phyloP scores from a whole-genome alignment of 2,797 vertebrate species.

The Hypotaenidia philippensis region DNA sequence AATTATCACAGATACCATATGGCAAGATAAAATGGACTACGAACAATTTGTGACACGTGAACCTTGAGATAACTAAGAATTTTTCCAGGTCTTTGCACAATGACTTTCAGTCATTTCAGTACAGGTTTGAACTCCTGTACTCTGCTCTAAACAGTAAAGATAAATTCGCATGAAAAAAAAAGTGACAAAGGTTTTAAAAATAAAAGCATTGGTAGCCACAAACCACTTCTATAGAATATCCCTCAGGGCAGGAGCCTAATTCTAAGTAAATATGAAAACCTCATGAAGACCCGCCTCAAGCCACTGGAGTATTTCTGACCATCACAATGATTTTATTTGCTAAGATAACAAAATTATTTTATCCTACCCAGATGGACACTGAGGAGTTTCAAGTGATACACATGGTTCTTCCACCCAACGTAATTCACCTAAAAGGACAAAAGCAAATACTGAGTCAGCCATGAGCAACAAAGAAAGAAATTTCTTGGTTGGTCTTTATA shows the following conservation, averaged over 20 bases:
- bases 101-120: background rate
- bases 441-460: background rate
- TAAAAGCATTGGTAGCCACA: background rate
- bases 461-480: background rate
- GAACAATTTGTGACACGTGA: background rate
- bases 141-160: background rate
- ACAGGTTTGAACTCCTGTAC: background rate
- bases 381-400: slow-evolving; percentile 15
- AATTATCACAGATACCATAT: background rate
- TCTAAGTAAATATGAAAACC: background rate
- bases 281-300: background rate
- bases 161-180: background rate
- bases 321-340: background rate
- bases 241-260: background rate
- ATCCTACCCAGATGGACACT: slow-evolving; percentile 82
- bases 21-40: slow-evolving; percentile 2
- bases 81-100: background rate
- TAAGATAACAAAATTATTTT: background rate
- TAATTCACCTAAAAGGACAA: slow-evolving; percentile 71
- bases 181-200: background rate
- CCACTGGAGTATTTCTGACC: background rate
- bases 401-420: slow-evolving; percentile 77
- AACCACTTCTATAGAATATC: background rate
- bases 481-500: background rate
- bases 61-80: background rate